phyloP scores from a whole-genome alignment of 1,140 invertebrate species.

The Drosophila sproati region DNA sequence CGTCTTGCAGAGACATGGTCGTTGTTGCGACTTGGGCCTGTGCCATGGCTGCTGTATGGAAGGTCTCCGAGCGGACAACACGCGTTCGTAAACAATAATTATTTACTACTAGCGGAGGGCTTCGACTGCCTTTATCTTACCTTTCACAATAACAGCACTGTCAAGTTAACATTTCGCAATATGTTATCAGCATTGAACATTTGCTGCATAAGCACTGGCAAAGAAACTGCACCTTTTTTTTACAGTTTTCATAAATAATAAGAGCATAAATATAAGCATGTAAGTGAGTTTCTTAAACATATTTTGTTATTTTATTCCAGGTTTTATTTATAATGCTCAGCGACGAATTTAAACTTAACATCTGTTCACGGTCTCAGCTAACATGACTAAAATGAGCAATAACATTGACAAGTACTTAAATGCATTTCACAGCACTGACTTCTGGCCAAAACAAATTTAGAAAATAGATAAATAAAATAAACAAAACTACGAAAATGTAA shows the following conservation, averaged over 20 bases:
- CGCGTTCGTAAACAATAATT: constrained; percentile 9
- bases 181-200: constrained; percentile 1
- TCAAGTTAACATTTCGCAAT: constrained; percentile 7
- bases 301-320: neutral
- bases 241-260: too few relatives aligned
- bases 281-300: neutral
- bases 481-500: constrained; percentile 14
- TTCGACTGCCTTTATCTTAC: too few relatives aligned
- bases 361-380: neutral
- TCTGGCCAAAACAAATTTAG: constrained; percentile 2
- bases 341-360: neutral
- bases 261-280: too few relatives aligned
- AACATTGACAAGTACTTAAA: neutral
- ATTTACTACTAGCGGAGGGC: constrained; percentile 1
- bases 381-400: neutral
- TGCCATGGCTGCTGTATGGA: constrained; percentile 48
- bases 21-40: constrained; percentile 64
- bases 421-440: constrained; percentile 9
- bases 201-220: neutral
- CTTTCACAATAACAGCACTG: neutral
- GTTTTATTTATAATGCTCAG: neutral
- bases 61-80: constrained; percentile 11
- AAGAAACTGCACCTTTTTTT: neutral
- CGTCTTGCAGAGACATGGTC: constrained; percentile 26
- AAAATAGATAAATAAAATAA: constrained; percentile 41